Conservation (phyloP, 2,797 vertebrate species). For the Hydrophis major region DNA sequence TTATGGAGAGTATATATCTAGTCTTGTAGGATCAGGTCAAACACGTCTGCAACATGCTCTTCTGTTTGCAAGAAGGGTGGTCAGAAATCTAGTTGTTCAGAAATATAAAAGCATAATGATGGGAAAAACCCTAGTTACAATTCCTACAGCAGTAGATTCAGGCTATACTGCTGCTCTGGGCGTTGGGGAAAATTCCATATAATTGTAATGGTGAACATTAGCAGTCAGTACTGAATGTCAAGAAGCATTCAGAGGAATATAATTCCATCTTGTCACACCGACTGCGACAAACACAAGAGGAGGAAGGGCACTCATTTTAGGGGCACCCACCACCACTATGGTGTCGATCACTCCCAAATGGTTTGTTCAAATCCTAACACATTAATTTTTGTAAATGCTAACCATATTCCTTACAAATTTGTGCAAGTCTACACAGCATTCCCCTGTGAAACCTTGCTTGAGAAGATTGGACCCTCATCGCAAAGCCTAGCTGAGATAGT, state of each 20-base stretch:
- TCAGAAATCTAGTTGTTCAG: background rate
- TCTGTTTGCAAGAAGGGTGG: background rate
- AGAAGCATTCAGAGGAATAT: background rate
- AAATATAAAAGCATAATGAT: background rate
- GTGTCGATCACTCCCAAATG: background rate
- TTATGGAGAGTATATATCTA: background rate
- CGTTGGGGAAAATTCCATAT: background rate
- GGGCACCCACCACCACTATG: background rate
- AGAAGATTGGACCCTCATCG: background rate
- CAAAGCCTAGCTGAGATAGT: background rate
- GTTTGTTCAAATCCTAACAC: background rate
- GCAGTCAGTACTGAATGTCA: background rate
- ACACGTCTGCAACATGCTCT: rapidly evolving
- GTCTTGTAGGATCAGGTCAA: background rate
- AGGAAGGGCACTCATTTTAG: background rate
- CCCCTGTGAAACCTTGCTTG: background rate
- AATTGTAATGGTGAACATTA: no score
- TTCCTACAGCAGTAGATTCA: background rate
- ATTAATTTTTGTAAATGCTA: background rate
- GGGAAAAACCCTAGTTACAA: background rate
- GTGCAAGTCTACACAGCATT: background rate
- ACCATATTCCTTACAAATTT: background rate
- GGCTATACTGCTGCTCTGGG: background rate
- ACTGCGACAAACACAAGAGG: background rate
- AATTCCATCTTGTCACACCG: background rate